Base-by-base conservation (phyloP, 1,140 invertebrate species). In the Diorhabda carinulata region DNA sequence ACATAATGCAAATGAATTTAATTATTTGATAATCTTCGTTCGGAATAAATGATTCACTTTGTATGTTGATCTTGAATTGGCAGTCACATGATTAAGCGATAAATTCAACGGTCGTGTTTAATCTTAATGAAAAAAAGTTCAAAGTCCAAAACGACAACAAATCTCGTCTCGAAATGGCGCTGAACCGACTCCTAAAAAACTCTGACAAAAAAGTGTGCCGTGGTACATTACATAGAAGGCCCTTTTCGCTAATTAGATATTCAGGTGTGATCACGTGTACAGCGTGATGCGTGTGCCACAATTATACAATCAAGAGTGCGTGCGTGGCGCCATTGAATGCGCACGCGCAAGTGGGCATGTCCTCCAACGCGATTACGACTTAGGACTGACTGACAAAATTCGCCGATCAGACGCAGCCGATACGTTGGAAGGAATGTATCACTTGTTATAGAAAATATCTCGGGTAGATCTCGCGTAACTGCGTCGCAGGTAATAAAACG, bases 271-370 rank as follows among this genome's bases (percentile, higher is more conserved):
- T 45, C 76, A 76, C 74, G 74, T 75, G 73, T 70, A 66, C 52
- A 41, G 3, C 64, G 61, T 68, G 69, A 72, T 72, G 75, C 73
- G 73, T 74, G 70, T 67, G 59, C 66, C 57, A 73, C 68, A 72
- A 73, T 75, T 74, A 77, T 70, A 74, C 75, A 77, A 77, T 74
- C 72, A 72, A 70, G 43, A 44, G 71, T 72, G 75, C 74, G 73
- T 76, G 74, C 75, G 76, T 77, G 77, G 76, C 76, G 76, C 74
- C 77, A 71, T 42, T 57, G 2, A 64, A 47, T 71, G 70, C 76
- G 76, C 75, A 75, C 66, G 75, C 74, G 56, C 68, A 65, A 69
- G 73, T 74, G 74, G 74, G 77, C 74, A 72, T 72, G 77, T 77
- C 77, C 77, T 76, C 74, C 73, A 71, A 73, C 74, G 68, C 70